phyloP scores from a whole-genome alignment of 2,113 vertebrate genomes.

The Electrona antarctica region DNA sequence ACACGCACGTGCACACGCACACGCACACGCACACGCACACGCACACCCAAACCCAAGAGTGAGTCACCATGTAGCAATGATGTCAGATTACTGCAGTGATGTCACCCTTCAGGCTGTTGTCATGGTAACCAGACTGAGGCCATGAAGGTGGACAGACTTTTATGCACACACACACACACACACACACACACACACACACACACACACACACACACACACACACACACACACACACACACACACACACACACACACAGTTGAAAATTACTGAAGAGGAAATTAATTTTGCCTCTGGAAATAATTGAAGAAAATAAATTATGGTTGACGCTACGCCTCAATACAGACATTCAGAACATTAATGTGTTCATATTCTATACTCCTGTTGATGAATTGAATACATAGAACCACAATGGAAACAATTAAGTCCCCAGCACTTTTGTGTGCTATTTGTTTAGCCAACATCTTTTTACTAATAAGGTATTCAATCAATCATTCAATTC shows the following conservation, averaged over 20 bases:
- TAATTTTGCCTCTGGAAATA: conserved; percentile 18
- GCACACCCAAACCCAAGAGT: conserved; percentile 39
- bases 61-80: conserved; percentile 74
- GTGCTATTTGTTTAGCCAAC: too few species aligned
- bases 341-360: not conserved
- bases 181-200: not conserved
- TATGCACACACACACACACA: not conserved
- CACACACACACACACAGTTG: not conserved
- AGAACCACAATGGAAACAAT: too few species aligned
- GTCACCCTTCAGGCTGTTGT: conserved; percentile 70
- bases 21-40: conserved; percentile 23
- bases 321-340: not conserved
- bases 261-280: conserved; percentile 38
- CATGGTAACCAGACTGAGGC: conserved; percentile 64
- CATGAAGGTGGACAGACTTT: not conserved
- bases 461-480: too few species aligned
- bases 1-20: conserved; percentile 16
- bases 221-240: not conserved
- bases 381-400: too few species aligned
- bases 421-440: too few species aligned
- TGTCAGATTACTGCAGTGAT: conserved; percentile 72
- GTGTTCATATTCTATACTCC: too few species aligned
- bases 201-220: not conserved
- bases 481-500: too few species aligned
- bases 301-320: conserved; percentile 26